Base-by-base conservation (phyloP, 2,888 invertebrate species). In the Dynastes hyllus region DNA sequence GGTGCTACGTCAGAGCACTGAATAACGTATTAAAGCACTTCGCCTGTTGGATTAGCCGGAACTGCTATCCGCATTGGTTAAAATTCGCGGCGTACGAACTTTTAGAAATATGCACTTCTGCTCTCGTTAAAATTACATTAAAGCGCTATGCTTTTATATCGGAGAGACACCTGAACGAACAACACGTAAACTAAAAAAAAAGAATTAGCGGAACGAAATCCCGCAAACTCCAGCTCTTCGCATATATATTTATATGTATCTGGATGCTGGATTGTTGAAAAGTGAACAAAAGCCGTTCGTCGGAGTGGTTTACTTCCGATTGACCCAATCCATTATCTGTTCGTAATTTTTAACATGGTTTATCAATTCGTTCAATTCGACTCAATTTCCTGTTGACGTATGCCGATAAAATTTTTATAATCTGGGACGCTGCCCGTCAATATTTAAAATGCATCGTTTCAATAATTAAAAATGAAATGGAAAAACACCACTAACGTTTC, bases 121-220 rank as follows among this genome's bases (percentile, higher is more conserved):
- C 82, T 81, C 85, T 88, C 88, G 88, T 88, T 88, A 88, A 88
- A 88, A 87, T 87, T 87, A 86, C 88, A 88, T 88, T 88, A 88
- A 87, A 87, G 86, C 85, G 86, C 86, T 86, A 86, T 45, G 85
- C 84, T 87, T 87, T 86, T 85, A 86, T 87, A 87, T 87, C 85
- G 55, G 22, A 58, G 22, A 83, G 84, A 84, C 84, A 83, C 84
- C 84, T 45, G 45, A 45, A 45, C 45, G 45, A 45, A 45, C 11
- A 45, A 45, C 45, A 11, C 45, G 11, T 83, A 83, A 82, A 82
- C 83, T 81, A 84, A 85, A 85, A 84, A 84, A 83, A 85, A 85
- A 53, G 80, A 83, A 82, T 83, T 82, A 83, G 83, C 83, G 84
- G 83, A 82, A 45, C 45, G 45, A 45, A 45, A 45, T 11, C 45